Percentiles rank a stretch among this genome's conserved stretches.
These are phyloP conservation scores for Lasioglossum vierecki DNA, from an alignment of 2,888 invertebrate species.

Conservation along the genomic window DNA sequence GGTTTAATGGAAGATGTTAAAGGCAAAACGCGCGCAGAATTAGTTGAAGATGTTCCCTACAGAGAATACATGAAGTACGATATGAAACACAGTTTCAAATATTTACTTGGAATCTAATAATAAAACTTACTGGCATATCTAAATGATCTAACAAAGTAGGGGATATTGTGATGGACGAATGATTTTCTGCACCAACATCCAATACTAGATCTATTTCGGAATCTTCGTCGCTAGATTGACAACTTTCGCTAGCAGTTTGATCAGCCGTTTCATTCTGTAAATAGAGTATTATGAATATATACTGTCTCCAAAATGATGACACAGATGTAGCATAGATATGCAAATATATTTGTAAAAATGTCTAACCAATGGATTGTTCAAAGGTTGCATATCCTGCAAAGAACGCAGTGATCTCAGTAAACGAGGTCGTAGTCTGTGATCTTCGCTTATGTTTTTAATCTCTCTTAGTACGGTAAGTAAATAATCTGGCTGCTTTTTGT, in stretches of 20 bases:
- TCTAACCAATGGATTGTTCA: conserved; percentile 74
- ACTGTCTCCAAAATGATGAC: background rate
- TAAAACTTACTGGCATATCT: conserved; percentile 59
- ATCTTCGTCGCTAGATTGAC: conserved; percentile 79
- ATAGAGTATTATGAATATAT: background rate
- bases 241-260: conserved; percentile 79
- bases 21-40: conserved; percentile 58
- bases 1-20: conserved; percentile 69
- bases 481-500: conserved; percentile 75
- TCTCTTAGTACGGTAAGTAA: conserved; percentile 75
- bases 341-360: conserved; percentile 16
- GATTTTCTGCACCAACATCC: conserved; percentile 69
- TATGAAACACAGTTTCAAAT: background rate
- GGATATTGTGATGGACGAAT: conserved; percentile 60
- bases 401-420: conserved; percentile 74
- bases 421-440: conserved; percentile 75
- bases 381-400: conserved; percentile 72
- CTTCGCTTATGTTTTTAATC: conserved; percentile 77
- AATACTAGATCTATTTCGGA: conserved; percentile 74
- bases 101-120: background rate
- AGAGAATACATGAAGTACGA: background rate
- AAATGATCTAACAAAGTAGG: conserved; percentile 62
- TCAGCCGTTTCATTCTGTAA: conserved; percentile 76
- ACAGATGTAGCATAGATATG: background rate
- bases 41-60: conserved; percentile 68